phyloP scores from a whole-genome alignment of 2,888 invertebrate species.

The Drosophila atroscutellata region DNA sequence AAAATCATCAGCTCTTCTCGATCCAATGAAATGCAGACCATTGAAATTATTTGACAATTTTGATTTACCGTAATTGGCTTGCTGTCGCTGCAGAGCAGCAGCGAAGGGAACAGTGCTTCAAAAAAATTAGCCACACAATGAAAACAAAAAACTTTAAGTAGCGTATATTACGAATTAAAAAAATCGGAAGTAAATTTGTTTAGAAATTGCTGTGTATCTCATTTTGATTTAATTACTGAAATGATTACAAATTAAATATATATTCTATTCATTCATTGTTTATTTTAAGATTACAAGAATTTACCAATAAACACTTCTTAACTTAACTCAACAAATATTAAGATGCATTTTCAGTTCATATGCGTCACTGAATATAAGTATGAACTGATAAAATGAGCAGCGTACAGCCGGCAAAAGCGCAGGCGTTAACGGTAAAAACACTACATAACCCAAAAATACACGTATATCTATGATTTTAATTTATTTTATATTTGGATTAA shows the following conservation, averaged over 20 bases:
- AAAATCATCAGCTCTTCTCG: background rate
- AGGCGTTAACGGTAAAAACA: background rate
- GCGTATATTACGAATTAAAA: background rate
- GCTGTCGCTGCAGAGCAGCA: background rate
- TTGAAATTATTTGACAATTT: background rate
- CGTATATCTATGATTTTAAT: background rate
- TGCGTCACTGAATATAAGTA: no score
- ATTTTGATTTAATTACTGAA: background rate
- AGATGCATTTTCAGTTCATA: background rate
- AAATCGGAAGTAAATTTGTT: background rate
- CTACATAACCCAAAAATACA: background rate
- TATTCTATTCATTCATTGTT: background rate
- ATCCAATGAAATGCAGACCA: background rate
- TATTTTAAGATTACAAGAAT: background rate
- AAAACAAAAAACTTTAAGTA: background rate
- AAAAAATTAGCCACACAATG: background rate
- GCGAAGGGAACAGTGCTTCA: background rate
- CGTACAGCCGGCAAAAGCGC: background rate
- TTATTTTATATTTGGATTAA: background rate
- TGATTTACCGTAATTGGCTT: conserved; percentile 11
- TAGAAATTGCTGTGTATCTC: background rate
- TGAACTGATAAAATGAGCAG: no score
- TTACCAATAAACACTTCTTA: background rate
- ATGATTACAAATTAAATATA: background rate
- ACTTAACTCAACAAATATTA: background rate